Conservation (phyloP, 2,888 invertebrate species). For the Tipula confusa region DNA sequence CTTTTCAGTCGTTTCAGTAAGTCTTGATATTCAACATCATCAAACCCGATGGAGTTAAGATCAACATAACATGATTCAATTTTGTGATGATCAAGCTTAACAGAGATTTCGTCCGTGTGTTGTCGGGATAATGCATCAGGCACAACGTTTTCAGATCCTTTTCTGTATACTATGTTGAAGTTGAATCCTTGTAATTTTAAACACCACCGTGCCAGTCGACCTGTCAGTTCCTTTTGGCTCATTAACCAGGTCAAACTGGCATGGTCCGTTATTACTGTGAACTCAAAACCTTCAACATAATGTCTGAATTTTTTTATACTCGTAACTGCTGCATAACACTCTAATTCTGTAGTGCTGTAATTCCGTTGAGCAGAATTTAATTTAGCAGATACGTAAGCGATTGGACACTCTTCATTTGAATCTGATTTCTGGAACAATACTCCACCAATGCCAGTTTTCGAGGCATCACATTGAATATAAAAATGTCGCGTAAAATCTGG, state of each 20-base stretch:
- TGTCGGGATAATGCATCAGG: conserved; percentile 31
- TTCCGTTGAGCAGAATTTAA: no score
- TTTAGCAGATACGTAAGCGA: no score
- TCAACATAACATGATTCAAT: not conserved
- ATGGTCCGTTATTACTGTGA: not conserved
- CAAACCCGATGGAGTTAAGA: not conserved
- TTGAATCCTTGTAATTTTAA: not conserved
- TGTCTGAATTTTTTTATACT: not conserved
- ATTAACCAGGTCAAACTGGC: conserved; percentile 22
- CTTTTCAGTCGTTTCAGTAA: no score
- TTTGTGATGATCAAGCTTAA: no score
- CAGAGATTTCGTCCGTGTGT: not conserved
- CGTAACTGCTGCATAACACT: not conserved
- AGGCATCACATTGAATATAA: not conserved
- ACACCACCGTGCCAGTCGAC: not conserved
- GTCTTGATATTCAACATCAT: not conserved
- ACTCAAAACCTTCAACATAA: not conserved
- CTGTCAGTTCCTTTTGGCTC: not conserved
- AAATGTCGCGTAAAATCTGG: no score
- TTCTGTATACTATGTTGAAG: conserved; percentile 31
- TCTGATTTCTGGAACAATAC: not conserved
- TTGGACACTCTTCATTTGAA: not conserved
- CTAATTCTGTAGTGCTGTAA: not conserved
- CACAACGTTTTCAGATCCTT: conserved; percentile 29
- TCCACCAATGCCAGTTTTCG: not conserved